Conservation (phyloP, 1,140 invertebrate genomes). For the Cydia strobilella region DNA sequence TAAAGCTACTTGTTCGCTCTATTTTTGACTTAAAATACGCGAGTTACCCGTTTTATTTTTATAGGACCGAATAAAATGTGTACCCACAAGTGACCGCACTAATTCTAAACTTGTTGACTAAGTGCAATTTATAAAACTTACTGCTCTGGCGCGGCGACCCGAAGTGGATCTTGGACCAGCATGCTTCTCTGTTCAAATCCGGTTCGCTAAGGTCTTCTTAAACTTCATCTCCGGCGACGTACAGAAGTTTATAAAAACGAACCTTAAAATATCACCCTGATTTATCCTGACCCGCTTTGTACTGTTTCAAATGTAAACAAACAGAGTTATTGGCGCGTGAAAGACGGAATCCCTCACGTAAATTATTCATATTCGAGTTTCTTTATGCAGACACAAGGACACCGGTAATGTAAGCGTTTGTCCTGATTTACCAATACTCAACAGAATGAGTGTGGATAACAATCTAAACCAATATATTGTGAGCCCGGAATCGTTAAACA, state of each 20-base stretch:
- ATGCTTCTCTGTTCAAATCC: too few species aligned
- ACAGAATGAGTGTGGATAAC: background rate
- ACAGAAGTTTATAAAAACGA: background rate
- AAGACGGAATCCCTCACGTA: conserved; percentile 14
- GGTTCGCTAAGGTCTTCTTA: too few species aligned
- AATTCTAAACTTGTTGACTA: too few species aligned
- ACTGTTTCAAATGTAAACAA: conserved; percentile 2
- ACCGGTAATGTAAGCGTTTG: conserved; percentile 20
- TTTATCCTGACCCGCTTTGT: background rate
- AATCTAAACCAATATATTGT: background rate
- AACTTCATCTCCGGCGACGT: background rate
- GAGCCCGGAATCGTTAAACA: background rate
- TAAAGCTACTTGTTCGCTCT: too few species aligned
- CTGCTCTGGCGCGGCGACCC: too few species aligned
- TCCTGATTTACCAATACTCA: conserved; percentile 2
- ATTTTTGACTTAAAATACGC: too few species aligned
- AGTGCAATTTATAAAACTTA: too few species aligned
- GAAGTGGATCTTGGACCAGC: too few species aligned
- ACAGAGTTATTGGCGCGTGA: conserved; percentile 17
- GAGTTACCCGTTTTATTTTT: too few species aligned
- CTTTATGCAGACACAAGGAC: conserved; percentile 21
- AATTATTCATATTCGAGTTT: conserved; percentile 31
- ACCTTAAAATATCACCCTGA: background rate
- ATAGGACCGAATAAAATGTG: too few species aligned
- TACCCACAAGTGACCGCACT: too few species aligned